These are phyloP conservation scores for Scelioninae gen. 1 DNA, from an alignment of 2,888 invertebrate species.

Conservation along the genomic window DNA sequence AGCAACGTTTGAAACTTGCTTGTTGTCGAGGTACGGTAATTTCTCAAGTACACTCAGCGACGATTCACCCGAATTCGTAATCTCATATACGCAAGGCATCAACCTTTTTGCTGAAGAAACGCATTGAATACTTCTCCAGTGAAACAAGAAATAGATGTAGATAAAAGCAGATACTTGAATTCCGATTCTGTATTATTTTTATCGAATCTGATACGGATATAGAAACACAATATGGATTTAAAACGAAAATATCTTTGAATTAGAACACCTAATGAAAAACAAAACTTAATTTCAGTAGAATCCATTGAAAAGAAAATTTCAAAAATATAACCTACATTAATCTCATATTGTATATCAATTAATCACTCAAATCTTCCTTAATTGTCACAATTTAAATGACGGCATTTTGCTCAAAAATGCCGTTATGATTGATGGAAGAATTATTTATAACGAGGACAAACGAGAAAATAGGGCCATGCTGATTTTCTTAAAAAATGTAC, in stretches of 20 bases:
- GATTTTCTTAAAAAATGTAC: no score
- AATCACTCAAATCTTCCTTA: no score
- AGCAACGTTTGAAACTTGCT: slow-evolving; percentile 64
- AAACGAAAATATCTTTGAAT: background rate
- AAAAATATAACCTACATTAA: no score
- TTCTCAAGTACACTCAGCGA: slow-evolving; percentile 65
- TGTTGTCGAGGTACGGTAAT: slow-evolving; percentile 66
- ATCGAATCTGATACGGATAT: slow-evolving; percentile 4
- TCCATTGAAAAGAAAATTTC: no score
- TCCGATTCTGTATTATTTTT: slow-evolving; percentile 30
- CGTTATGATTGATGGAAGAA: no score
- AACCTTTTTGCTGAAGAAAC: slow-evolving; percentile 43
- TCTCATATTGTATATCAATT: no score
- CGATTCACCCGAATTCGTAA: slow-evolving; percentile 66
- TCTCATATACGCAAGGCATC: slow-evolving; percentile 50
- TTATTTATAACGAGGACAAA: no score
- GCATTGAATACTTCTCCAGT: slow-evolving; percentile 47
- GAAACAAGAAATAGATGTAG: slow-evolving; percentile 56
- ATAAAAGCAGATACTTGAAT: slow-evolving; percentile 44
- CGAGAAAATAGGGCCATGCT: no score
- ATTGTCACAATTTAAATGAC: no score
- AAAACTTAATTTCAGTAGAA: no score
- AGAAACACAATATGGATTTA: slow-evolving; percentile 12
- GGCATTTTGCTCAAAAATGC: no score
- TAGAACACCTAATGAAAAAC: background rate